Percentiles rank a stretch among this genome's conserved stretches.
These are phyloP conservation scores for Entomobrya multifasciata DNA, from an alignment of 2,888 invertebrate species.

Conservation along the genomic window DNA sequence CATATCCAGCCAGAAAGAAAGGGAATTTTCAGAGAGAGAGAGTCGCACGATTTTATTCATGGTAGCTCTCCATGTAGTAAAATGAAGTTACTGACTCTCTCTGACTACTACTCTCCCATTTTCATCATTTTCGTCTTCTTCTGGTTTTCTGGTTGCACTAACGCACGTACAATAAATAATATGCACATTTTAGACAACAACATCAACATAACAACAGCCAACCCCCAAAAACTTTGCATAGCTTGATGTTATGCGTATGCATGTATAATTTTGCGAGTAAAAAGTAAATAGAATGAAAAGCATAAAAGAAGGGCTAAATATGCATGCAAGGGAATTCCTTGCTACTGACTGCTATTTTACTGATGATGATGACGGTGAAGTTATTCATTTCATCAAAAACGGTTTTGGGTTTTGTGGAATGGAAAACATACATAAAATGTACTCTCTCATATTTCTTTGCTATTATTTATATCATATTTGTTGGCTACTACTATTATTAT, in stretches of 20 bases:
- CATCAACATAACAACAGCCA: conserved; percentile 23
- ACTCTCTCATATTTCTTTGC: background rate
- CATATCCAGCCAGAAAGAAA: conserved; percentile 25
- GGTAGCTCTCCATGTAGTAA: background rate
- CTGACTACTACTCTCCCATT: background rate
- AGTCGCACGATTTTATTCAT: conserved; percentile 66
- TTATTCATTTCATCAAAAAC: conserved; percentile 45
- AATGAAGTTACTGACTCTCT: conserved; percentile 8
- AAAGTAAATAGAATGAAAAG: background rate
- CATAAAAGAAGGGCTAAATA: background rate
- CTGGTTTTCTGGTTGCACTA: conserved; percentile 42
- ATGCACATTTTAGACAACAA: conserved; percentile 47
- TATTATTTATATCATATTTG: conserved; percentile 28
- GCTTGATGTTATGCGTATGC: no score
- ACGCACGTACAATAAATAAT: conserved; percentile 54
- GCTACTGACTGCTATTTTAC: background rate
- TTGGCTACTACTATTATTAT: conserved; percentile 1
- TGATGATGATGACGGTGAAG: conserved; percentile 16
- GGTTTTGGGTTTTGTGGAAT: conserved; percentile 34
- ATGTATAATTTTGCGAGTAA: background rate
- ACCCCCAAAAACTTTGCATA: background rate
- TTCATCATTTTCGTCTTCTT: conserved; percentile 24
- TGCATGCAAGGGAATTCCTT: background rate
- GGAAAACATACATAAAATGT: conserved; percentile 27
- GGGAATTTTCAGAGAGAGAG: no score